Evolutionary conservation across 2,888 invertebrate species (phyloP).

Genomic region (Autographa gamma): DNA sequence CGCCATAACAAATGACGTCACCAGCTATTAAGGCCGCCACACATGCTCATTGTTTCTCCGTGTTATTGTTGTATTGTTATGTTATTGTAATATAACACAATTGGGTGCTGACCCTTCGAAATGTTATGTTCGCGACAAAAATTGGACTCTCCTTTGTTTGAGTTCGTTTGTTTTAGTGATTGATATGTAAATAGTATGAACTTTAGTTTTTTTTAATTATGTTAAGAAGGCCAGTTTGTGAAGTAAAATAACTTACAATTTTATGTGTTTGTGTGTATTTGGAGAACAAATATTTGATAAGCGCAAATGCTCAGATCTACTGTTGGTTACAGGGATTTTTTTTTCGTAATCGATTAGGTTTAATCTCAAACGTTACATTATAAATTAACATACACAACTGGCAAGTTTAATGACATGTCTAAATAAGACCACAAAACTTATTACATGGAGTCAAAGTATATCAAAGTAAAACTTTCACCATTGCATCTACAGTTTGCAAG

Average conservation of each 20-base stretch:
- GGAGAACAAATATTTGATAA: no score
- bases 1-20: conserved; percentile 46
- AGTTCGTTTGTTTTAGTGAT: conserved; percentile 26
- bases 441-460: no score
- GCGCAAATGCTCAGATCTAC: no score
- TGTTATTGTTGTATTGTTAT: conserved; percentile 42
- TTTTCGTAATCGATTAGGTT: no score
- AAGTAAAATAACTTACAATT: no score
- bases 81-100: conserved; percentile 47
- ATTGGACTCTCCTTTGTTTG: conserved; percentile 32
- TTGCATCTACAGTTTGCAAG: background rate
- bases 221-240: background rate
- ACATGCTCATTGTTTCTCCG: conserved; percentile 27
- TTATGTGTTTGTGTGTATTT: no score
- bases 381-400: no score
- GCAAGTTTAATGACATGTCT: no score
- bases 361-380: no score
- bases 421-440: no score
- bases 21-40: conserved; percentile 21
- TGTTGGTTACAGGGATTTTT: no score
- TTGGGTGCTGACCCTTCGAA: conserved; percentile 41
- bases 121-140: conserved; percentile 32
- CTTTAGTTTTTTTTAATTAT: background rate
- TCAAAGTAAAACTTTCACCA: background rate
- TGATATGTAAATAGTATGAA: conserved; percentile 15